Conservation (phyloP, 2,888 invertebrate genomes). For the Diarsia dahlii region DNA sequence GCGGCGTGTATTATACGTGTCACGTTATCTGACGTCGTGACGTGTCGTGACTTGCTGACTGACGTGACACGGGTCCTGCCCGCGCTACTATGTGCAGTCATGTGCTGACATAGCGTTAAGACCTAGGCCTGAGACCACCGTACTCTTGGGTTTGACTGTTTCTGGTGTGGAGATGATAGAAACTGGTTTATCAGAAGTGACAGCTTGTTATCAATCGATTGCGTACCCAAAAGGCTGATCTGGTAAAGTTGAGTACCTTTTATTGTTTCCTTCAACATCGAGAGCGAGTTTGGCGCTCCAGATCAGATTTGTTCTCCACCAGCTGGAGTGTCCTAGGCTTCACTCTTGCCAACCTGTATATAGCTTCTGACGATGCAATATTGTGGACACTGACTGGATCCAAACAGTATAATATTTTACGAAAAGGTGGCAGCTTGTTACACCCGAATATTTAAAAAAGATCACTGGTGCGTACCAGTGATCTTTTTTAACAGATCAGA, state of each 20-base stretch:
- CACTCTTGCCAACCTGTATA: not conserved
- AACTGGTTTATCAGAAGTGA: not conserved
- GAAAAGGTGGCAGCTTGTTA: not conserved
- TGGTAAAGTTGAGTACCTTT: not conserved
- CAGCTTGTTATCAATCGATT: not conserved
- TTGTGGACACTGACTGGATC: not conserved
- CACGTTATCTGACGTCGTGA: slow-evolving; percentile 16
- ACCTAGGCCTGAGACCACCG: not conserved
- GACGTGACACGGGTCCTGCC: slow-evolving; percentile 27
- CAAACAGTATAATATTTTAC: not conserved
- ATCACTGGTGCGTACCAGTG: too few species aligned
- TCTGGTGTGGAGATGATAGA: not conserved
- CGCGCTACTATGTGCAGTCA: slow-evolving; percentile 11
- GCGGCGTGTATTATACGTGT: slow-evolving; percentile 14
- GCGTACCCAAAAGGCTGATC: not conserved
- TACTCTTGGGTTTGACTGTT: not conserved
- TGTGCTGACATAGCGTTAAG: slow-evolving; percentile 10
- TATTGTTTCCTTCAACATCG: not conserved
- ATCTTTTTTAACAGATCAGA: too few species aligned
- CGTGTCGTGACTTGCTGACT: slow-evolving; percentile 19
- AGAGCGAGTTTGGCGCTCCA: not conserved
- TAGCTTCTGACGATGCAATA: not conserved
- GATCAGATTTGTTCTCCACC: not conserved
- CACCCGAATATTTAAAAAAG: not conserved
- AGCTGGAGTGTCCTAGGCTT: not conserved